Conservation (phyloP, 2,888 invertebrate genomes). For the Oxyscelio sp. region DNA sequence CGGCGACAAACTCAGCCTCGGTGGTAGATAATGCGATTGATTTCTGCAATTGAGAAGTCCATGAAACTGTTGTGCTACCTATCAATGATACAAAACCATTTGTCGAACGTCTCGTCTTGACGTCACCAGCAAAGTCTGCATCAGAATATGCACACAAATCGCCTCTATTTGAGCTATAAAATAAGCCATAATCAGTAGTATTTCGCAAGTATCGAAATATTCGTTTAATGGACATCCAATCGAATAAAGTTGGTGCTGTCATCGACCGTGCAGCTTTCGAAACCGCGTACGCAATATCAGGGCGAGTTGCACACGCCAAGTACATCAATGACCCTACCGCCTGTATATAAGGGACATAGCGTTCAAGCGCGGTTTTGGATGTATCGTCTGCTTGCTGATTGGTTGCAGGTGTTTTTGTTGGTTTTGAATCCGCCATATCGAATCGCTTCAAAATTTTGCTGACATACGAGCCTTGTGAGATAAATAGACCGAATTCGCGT, state of each 20-base stretch:
- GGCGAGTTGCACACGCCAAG: conserved; percentile 50
- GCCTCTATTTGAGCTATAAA: not conserved
- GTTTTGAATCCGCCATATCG: conserved; percentile 60
- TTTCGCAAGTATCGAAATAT: conserved; percentile 22
- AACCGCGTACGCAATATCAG: conserved; percentile 12
- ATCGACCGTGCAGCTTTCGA: conserved; percentile 23
- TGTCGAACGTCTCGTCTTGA: conserved; percentile 18
- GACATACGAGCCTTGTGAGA: not conserved
- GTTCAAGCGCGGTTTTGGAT: conserved; percentile 36
- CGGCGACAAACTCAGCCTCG: not conserved
- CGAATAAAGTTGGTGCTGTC: not conserved
- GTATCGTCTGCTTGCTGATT: conserved; percentile 40
- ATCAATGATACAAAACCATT: conserved; percentile 7
- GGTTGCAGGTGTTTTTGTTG: conserved; percentile 59
- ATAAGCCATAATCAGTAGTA: conserved; percentile 8
- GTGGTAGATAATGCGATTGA: too few relatives aligned
- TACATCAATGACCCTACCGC: conserved; percentile 48
- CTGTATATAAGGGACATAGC: conserved; percentile 59
- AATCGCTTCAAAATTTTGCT: conserved; percentile 19
- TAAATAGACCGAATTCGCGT: conserved; percentile 10
- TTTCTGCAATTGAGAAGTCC: too few relatives aligned
- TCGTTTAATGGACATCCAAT: conserved; percentile 26
- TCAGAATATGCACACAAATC: conserved; percentile 22
- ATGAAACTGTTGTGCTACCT: too few relatives aligned
- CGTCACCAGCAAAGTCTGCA: conserved; percentile 28